These are phyloP conservation scores for Pterocles gutturalis DNA, from an alignment of 2,113 vertebrate species.

Conservation along the genomic window DNA sequence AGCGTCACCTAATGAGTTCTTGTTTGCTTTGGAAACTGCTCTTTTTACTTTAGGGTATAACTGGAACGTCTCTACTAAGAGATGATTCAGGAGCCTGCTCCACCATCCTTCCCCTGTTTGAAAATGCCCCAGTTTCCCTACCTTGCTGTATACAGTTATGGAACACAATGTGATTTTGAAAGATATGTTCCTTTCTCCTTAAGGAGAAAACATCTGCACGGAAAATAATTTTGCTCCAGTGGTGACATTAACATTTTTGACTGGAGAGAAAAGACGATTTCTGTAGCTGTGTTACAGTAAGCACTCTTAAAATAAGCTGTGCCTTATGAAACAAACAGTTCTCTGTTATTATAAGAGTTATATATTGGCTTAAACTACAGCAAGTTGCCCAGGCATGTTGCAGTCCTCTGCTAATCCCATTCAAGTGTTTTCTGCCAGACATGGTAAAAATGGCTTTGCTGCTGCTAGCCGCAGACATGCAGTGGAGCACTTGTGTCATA, in stretches of 20 bases:
- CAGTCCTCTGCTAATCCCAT: background rate
- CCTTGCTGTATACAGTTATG: background rate
- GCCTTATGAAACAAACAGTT: background rate
- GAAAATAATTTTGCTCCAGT: background rate
- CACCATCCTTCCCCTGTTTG: background rate
- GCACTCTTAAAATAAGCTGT: background rate
- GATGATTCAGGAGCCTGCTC: background rate
- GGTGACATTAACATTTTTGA: background rate
- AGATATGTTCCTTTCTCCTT: background rate
- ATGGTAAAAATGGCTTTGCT: slow-evolving; percentile 53
- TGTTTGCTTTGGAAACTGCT: background rate
- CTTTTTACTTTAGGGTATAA: background rate
- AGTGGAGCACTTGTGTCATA: background rate
- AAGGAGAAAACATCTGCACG: background rate
- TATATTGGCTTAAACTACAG: background rate
- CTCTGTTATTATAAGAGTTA: background rate
- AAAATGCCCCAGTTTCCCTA: background rate
- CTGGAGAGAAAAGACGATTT: background rate
- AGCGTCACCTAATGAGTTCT: background rate
- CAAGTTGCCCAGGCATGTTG: background rate
- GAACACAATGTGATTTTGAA: background rate
- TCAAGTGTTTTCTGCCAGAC: background rate
- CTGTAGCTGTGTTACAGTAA: background rate
- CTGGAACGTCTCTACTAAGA: background rate
- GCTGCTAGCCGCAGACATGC: background rate